These are phyloP conservation scores for Eulemur rufifrons DNA, from an alignment of 2,113 vertebrate species.

Conservation along the genomic window DNA sequence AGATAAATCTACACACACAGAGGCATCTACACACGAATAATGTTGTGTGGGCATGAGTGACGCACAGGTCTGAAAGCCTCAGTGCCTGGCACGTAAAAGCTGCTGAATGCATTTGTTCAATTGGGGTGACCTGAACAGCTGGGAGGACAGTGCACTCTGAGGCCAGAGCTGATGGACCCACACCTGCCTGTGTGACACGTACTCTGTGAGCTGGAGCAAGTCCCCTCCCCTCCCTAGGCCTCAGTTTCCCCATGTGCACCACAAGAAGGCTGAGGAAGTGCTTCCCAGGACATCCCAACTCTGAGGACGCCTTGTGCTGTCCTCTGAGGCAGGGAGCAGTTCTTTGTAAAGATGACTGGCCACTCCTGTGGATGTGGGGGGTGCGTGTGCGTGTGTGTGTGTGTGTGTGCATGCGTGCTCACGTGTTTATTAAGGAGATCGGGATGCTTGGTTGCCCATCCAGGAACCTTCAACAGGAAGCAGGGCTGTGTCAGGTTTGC, in stretches of 20 bases:
- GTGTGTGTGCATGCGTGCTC: neutral
- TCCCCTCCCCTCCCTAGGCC: neutral
- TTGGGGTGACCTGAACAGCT: neutral
- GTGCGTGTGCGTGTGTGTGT: neutral
- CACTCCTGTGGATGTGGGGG: neutral
- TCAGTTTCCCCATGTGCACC: neutral
- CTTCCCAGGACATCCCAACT: neutral
- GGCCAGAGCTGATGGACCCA: no score
- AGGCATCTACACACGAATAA: neutral
- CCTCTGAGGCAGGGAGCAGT: neutral
- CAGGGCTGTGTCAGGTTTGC: neutral
- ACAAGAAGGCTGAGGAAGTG: neutral
- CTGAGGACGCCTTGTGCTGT: fast-evolving
- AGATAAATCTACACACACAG: no score
- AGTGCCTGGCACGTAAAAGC: neutral
- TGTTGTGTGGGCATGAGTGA: neutral
- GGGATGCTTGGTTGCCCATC: neutral
- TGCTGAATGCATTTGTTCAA: neutral
- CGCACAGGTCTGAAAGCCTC: neutral
- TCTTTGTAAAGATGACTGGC: neutral
- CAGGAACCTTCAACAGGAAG: neutral
- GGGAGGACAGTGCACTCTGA: neutral
- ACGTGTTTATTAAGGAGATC: neutral
- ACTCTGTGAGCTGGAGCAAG: neutral
- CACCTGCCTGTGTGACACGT: neutral